Conservation (phyloP, 2,113 vertebrate genomes). For the Corvus moneduloides region DNA sequence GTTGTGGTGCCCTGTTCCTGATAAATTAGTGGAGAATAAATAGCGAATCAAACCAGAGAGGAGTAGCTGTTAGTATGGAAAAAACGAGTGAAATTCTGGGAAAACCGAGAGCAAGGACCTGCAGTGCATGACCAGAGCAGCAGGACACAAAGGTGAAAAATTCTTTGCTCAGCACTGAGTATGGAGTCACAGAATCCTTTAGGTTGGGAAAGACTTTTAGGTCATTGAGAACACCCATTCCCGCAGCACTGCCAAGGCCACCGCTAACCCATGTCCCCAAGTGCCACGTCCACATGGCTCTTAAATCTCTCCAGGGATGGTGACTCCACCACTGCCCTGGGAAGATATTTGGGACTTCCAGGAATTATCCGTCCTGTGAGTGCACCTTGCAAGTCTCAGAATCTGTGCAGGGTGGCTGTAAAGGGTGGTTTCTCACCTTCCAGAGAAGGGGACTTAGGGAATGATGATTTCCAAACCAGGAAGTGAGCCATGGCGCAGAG, state of each 20-base stretch:
- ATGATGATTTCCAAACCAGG: neutral
- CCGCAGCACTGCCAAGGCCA: neutral
- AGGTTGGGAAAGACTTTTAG: neutral
- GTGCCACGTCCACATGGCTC: neutral
- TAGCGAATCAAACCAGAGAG: neutral
- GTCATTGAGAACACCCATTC: neutral
- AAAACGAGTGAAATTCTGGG: neutral
- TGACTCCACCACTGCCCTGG: neutral
- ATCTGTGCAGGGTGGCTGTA: neutral
- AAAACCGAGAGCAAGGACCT: fast-evolving
- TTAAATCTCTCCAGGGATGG: neutral
- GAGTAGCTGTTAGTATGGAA: neutral
- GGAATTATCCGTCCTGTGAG: neutral
- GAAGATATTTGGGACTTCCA: neutral
- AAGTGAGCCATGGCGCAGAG: neutral
- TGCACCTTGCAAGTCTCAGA: neutral
- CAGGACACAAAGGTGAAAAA: neutral
- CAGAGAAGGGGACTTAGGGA: neutral
- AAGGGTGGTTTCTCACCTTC: neutral
- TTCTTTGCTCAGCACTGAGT: neutral
- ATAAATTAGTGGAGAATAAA: neutral
- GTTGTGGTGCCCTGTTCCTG: neutral
- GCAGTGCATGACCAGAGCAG: neutral
- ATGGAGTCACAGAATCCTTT: neutral
- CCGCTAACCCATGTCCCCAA: neutral